Evolutionary conservation across 2,797 vertebrate genomes (phyloP), one percentile per base, ranked within the genome.

Genomic region (Perodicticus potto): DNA sequence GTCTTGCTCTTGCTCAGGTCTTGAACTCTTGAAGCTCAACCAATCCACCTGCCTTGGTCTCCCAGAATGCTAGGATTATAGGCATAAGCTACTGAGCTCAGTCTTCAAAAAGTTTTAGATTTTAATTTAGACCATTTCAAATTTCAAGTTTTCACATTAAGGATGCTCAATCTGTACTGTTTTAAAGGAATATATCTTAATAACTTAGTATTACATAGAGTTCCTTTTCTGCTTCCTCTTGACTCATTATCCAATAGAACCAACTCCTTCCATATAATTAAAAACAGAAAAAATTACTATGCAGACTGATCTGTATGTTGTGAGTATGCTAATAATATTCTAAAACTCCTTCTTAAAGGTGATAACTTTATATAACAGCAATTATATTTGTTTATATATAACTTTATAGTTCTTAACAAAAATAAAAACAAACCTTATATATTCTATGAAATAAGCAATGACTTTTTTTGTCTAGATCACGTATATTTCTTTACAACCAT

Each of bases 251-350:
- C 13, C 95, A 80, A 90, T 22, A 94, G 43, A 92, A 89, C 63
- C 14, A 73, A 61, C 29, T 86, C 43, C 22, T 80, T 91, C 73
- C 61, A 92, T 20, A 86, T 34, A 76, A 23, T 25, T 94, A 86
- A 96, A 94, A 94, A 55, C 27, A 94, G 59, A 49, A 91, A 81
- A 9, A 89, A 95, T 55, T 83, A 49, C 16, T 78, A 91, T 32
- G 29, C 34, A 82, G 61, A 91, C 0, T 69, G 43, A 69, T 22
- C 13, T 89, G 3, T 55, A 27, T 45, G 84, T n/a, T 91, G 14
- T 93, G 17, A 93, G 76, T 14, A 83, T n/a, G 70, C 10, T 59
- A 87, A n/a, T 96, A 59, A 55, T 76, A 96, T 95, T 93, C n/a
- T 69, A 94, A 91, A 97, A 77, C 92, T 89, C 29, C 19, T 89